A percentile compares a stretch with the other conserved stretches of the same genome.
These are phyloP conservation scores for Hyperopisus bebe DNA, from an alignment of 2,113 vertebrate genomes.

Conservation along the genomic window DNA sequence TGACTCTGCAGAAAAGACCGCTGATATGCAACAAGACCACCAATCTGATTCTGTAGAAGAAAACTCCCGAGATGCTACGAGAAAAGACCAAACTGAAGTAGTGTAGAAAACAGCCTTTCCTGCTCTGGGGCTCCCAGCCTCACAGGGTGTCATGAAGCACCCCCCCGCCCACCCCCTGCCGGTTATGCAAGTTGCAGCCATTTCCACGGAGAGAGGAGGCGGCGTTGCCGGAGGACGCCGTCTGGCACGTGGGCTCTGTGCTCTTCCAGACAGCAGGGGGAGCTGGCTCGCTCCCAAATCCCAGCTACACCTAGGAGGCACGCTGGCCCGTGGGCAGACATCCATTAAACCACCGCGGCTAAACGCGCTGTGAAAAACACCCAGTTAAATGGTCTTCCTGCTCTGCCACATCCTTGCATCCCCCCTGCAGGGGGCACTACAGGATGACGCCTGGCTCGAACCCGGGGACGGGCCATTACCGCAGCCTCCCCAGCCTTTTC, in stretches of 20 bases:
- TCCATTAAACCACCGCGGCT: neutral
- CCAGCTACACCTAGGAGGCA: conserved; percentile 6
- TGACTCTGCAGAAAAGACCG: neutral
- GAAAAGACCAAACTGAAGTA: neutral
- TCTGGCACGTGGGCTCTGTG: neutral
- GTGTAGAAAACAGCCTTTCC: neutral
- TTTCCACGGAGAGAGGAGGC: conserved; percentile 40
- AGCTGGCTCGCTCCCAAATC: neutral
- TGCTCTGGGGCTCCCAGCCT: neutral
- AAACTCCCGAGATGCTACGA: neutral
- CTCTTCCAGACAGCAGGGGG: neutral
- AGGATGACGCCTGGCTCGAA: neutral
- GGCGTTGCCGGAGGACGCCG: neutral
- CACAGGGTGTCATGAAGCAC: conserved; percentile 24
- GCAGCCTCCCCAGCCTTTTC: neutral
- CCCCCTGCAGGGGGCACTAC: neutral
- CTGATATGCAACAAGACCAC: neutral
- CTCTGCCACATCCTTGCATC: neutral
- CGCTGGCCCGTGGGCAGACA: neutral
- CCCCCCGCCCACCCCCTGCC: conserved; percentile 37
- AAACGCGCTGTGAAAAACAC: neutral
- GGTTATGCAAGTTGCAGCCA: conserved; percentile 45
- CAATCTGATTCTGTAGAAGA: neutral
- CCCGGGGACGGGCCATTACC: neutral
- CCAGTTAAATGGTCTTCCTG: neutral